Evolutionary conservation across 2,113 vertebrate species (phyloP).

Genomic region (Heterotis niloticus): DNA sequence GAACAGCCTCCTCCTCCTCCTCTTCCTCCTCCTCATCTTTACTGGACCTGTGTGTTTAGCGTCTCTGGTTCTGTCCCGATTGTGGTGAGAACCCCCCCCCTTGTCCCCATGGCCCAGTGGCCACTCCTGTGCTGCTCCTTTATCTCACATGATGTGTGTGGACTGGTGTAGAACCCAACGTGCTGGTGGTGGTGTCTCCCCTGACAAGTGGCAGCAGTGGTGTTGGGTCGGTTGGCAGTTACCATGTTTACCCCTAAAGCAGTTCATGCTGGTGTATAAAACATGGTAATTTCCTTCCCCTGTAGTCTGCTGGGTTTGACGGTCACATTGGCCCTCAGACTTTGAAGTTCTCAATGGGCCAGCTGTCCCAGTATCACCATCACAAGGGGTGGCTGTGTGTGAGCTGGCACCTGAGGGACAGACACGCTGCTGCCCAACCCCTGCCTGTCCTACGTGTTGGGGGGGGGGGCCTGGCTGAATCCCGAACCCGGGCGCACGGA

Average conservation of each 20-base stretch:
- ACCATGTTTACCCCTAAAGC: not conserved
- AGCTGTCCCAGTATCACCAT: too few species aligned
- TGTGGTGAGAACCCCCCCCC: not conserved
- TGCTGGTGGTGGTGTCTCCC: not conserved
- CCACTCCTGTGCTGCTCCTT: not conserved
- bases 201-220: not conserved
- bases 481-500: too few species aligned
- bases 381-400: too few species aligned
- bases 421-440: too few species aligned
- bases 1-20: too few species aligned
- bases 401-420: too few species aligned
- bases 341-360: not conserved
- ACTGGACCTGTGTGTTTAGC: not conserved
- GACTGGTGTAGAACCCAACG: not conserved
- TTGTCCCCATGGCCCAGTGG: not conserved
- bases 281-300: not conserved
- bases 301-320: not conserved
- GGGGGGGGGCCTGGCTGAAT: too few species aligned
- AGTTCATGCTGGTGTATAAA: not conserved
- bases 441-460: too few species aligned
- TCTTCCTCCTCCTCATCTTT: too few species aligned
- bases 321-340: not conserved
- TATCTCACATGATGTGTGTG: constrained; percentile 6
- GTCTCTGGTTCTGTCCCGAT: not conserved
- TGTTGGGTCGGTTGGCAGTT: not conserved